Conservation (phyloP, 1,140 invertebrate genomes). For the Rhopalosiphum maidis region DNA sequence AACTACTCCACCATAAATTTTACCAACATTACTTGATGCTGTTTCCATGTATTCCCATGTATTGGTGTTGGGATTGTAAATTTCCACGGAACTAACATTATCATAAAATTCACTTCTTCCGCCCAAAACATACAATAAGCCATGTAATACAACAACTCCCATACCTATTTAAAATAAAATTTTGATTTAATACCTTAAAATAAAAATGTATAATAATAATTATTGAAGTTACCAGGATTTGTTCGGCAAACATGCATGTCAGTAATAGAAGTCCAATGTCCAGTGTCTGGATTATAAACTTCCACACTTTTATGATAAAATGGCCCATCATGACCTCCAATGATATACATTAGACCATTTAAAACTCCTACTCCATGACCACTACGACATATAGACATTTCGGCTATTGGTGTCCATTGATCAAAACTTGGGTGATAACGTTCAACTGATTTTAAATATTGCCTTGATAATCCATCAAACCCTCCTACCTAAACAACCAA, state of each 20-base stretch:
- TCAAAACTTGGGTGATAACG: slow-evolving; percentile 87
- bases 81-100: slow-evolving; percentile 89
- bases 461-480: slow-evolving; percentile 88
- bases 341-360: slow-evolving; percentile 86
- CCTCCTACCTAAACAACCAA: slow-evolving; percentile 74
- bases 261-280: slow-evolving; percentile 84
- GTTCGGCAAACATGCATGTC: slow-evolving; percentile 90
- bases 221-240: slow-evolving; percentile 77
- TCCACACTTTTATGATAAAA: slow-evolving; percentile 88
- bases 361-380: slow-evolving; percentile 89
- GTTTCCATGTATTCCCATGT: slow-evolving; percentile 79
- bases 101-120: slow-evolving; percentile 68
- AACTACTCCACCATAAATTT: slow-evolving; percentile 93
- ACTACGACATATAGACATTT: slow-evolving; percentile 88
- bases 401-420: slow-evolving; percentile 81
- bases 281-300: slow-evolving; percentile 79
- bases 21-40: slow-evolving; percentile 85
- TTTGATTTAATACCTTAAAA: neutral
- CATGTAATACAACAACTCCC: slow-evolving; percentile 87
- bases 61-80: slow-evolving; percentile 84
- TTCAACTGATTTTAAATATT: slow-evolving; percentile 90
- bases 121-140: slow-evolving; percentile 87
- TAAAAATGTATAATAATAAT: neutral
- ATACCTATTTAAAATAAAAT: slow-evolving; percentile 59
- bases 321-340: slow-evolving; percentile 92